Base-by-base conservation (phyloP, 2,797 vertebrate species). In the Hemibagrus guttatus region DNA sequence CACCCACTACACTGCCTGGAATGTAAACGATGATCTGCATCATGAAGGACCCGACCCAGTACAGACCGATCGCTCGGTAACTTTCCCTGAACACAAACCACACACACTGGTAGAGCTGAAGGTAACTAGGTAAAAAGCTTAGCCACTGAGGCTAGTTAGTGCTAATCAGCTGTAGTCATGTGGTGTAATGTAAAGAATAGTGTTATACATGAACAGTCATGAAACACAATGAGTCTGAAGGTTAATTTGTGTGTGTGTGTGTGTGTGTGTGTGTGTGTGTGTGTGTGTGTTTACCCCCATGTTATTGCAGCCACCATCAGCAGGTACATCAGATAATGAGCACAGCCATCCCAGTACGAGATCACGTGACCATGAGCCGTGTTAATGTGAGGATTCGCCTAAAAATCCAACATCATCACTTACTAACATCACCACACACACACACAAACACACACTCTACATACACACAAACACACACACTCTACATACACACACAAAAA, bases 281-380 rank as follows among this genome's bases (percentile, higher is more conserved):
- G 54, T 61, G 56, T 59, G 68, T 58, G 63, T 61, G 93, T 96
- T 95, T 95, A 98, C 97, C 98, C 97, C 98, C 97, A 99, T 0
- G 97, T 97, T 19, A 98, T 98, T 0, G 97, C 98, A 68, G 97
- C 95, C 88, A 98, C 96, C 96, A 99, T 97, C 90, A 98, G 91
- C 88, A 99, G 95, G 91, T 99, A 99, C 96, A 99, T 97, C 88
- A 98, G 95, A 88, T 99, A 99, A 90, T 99, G 97, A 19, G 94
- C 96, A 0, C 97, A 98, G 87, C 98, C 98, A 26, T 99, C 97
- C 98, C 98, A 99, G 39, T 97, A 99, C 90, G 96, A 97, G 92
- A 97, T 96, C 95, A 98, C 97, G 84, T 99, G 98, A 39, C 97
- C 97, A 0, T 99, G 95, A 0, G 97, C 97, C 0, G 98, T 98